Evolutionary conservation across 37 sponge, comb jelly and placozoan species (phyloP), one percentile per base, ranked within the genome.

Genomic region (Theonella swinhoei): DNA sequence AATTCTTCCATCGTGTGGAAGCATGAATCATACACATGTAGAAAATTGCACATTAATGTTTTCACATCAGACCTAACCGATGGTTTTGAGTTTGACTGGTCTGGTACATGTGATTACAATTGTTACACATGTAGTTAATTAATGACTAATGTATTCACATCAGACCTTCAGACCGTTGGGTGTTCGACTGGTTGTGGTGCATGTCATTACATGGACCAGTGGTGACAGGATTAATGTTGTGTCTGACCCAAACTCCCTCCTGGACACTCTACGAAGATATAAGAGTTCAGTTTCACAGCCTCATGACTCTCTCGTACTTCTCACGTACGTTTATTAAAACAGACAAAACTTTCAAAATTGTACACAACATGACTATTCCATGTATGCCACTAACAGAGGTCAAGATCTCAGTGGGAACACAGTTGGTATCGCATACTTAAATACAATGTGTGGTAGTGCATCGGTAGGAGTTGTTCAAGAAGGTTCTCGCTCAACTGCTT

Each of bases 401-500:
- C 72, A 74, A 25, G 65, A 75, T 39, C 61, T 89, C 3, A 36
- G 31, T 75, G 81, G 82, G 4, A 74, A 75, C 41, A 80, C 83
- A 42, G 80, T 93, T 3, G 94, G 94, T 35, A 83, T 89, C 32
- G 94, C 94, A 0, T 75, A 42, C n/a, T 67, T 80, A 38, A 80
- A 87, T 2, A 76, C 87, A n/a, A 93, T 93, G 94, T 93, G 94
- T 42, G 36, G 43, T 14, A 26, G 1, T 4, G 40, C n/a, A 34
- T 86, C 90, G 24, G 77, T 76, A 31, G 87, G 80, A 39, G 47
- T 82, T 20, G 69, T 75, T 62, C 84, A 93, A 54, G 89, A 84
- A 43, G 66, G 74, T 7, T 37, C 73, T 4, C 0, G 7, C 4
- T 19, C 54, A 1, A 58, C 30, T 0, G 47, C 24, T 0, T 35